Base-by-base conservation (phyloP, 2,113 vertebrate genomes). In the Blennius ocellaris region DNA sequence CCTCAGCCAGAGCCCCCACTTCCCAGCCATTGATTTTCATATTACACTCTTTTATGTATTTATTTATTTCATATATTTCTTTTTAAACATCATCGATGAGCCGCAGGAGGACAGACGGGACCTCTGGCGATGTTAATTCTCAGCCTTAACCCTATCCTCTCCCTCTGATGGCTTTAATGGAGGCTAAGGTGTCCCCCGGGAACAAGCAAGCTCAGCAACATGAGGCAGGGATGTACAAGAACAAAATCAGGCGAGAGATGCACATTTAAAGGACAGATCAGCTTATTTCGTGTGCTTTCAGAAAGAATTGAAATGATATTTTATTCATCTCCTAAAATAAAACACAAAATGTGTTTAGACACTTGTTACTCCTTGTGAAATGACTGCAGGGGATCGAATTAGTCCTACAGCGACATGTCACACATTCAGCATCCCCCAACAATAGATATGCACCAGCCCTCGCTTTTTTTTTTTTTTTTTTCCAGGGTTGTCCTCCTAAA, bases 61-160 rank as follows among this genome's bases (percentile, higher is more conserved):
- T 94, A 93, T 95, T 95, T 96, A 95, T 94, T 95, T 94, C 93
- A 91, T 91, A 91, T 92, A 93, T 93, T 92, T 93, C 91, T 94
- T 95, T 95, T 94, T 94, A 92, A 95, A 95, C 93, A 92, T 94
- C 92, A 93, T 92, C 51, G 82, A 95, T 93, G 84, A 94, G 92
- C 87, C 84, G 85, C 89, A 80, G 88, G 90, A 91, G 84, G 83
- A 92, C 80, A 84, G 86, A 90, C 92, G 83, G 88, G 89, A 85
- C 57, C 90, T 90, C 92, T 83, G 89, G 89, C 80, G 85, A 87
- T 49, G 92, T 94, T 92, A 92, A 93, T 94, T 93, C 90, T 87
- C 81, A 75, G 92, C 88, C 90, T 73, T 64, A 82, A 87, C 91
- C 89, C 72, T 92, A 91, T 92, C 91, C 84, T 93, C 92, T 87